These are phyloP conservation scores for Platynereis dumerilii DNA, from an alignment of 2,888 invertebrate species.

Conservation along the genomic window DNA sequence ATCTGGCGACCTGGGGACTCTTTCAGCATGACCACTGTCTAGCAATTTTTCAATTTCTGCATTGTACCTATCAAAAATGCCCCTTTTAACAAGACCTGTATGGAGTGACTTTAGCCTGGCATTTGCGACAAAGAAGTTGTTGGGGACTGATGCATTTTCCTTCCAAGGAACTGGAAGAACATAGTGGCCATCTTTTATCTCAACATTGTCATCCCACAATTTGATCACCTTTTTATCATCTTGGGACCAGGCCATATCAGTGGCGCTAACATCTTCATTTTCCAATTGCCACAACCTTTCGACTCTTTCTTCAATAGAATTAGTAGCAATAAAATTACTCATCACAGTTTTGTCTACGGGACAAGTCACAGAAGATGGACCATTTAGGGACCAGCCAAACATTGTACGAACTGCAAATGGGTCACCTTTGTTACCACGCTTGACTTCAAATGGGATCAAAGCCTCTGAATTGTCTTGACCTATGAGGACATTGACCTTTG, in stretches of 20 bases:
- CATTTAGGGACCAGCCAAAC: constrained; percentile 31
- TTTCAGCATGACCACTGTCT: constrained; percentile 27
- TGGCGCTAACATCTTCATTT: not conserved
- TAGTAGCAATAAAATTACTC: constrained; percentile 1
- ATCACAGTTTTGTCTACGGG: not conserved
- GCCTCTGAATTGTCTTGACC: constrained; percentile 7
- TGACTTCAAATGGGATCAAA: constrained; percentile 18
- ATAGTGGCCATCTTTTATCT: constrained; percentile 13
- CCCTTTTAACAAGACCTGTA: constrained; percentile 16
- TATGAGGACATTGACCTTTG: no score
- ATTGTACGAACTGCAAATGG: constrained; percentile 27
- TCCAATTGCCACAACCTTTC: constrained; percentile 16
- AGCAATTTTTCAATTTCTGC: constrained; percentile 23
- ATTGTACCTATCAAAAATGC: constrained; percentile 15
- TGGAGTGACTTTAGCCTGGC: constrained; percentile 12
- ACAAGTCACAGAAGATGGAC: constrained; percentile 3
- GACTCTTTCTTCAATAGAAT: constrained; percentile 1
- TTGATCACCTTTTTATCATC: constrained; percentile 5
- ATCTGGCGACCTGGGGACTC: not conserved
- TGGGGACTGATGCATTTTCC: constrained; percentile 4
- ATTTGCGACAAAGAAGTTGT: not conserved
- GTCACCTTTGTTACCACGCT: constrained; percentile 14
- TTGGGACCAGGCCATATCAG: not conserved
- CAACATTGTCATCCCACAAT: not conserved
- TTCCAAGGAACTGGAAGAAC: constrained; percentile 14